Percentiles rank a stretch among this genome's conserved stretches.
Conservation (phyloP, 2,113 vertebrate genomes). For the Camelus bactrianus region DNA sequence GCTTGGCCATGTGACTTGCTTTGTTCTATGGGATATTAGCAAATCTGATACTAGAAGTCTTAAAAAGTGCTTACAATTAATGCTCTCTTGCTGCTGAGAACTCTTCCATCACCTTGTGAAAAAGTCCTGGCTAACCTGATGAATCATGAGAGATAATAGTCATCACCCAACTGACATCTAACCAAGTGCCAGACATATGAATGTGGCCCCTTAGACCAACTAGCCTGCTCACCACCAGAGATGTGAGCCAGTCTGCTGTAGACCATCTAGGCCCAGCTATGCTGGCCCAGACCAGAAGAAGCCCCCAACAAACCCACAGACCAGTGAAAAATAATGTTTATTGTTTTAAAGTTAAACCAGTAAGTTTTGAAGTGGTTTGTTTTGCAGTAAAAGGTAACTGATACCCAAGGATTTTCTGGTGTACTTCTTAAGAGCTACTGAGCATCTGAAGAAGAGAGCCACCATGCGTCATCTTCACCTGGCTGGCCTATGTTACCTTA, state of each 20-base stretch:
- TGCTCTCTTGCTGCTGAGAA: not conserved
- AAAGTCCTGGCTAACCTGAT: not conserved
- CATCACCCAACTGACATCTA: not conserved
- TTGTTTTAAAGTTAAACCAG: constrained; percentile 3
- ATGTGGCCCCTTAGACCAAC: not conserved
- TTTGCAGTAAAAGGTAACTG: constrained; percentile 5
- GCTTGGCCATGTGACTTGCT: not conserved
- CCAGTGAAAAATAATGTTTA: constrained; percentile 21
- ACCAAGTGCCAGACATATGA: not conserved
- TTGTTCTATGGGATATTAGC: not conserved
- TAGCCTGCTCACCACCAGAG: not conserved
- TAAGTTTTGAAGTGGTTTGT: not conserved
- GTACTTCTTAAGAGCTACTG: not conserved
- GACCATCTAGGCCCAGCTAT: not conserved
- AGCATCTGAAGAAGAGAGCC: not conserved
- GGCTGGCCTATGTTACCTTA: not conserved
- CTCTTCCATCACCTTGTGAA: not conserved
- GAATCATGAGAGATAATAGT: not conserved
- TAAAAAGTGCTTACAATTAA: not conserved
- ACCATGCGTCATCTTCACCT: not conserved
- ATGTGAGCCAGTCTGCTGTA: not conserved
- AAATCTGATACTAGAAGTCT: not conserved
- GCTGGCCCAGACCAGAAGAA: not conserved
- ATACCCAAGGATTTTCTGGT: not conserved
- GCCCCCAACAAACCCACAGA: not conserved